Evolutionary conservation across 92 coral and sea anemone genomes (phyloP), one percentile per base, ranked within the genome.

Genomic region (Anthopleura xanthogrammica): DNA sequence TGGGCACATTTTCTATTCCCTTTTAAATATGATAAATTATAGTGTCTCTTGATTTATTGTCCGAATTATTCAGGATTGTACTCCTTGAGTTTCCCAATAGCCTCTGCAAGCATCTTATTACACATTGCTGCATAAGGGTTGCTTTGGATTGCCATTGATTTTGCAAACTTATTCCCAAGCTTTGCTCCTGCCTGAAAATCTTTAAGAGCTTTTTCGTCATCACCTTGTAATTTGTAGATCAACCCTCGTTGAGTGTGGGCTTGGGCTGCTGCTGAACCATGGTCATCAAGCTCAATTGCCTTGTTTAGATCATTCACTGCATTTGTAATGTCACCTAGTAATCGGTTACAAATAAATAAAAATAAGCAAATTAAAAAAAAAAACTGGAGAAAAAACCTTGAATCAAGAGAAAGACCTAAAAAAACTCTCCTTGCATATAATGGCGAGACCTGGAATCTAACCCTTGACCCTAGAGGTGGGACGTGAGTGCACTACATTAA

Each of bases 71-170:
- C 54, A 5, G 86, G 74, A 39, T 83, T 56, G 41, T 60, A 73
- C 50, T 87, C 88, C 48, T 50, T 79, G 16, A 90, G 88, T 77
- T 88, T 83, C 66, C 89, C 86, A 56, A 97, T 92, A n/a, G 99
- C 99, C 78, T 97, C 95, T 14, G 91, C 90, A 74, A 97, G 89
- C 99, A 97, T 97, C 79, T 87, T 91, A 83, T 97, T 97, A 41
- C 99, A 97, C 92, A 97, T 83, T n/a, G 99, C 99, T 55, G 99
- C 99, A 89, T 97, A 97, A n/a, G 99, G 97, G 74, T 97, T 97
- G 81, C 90, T 23, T 75, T 94, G 93, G 6, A 93, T 90, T 19
- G 96, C 94, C 98, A 94, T 90, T 6, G 95, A 85, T 77, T 94
- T 97, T 41, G 99, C 99, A 91, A 97, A 94, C 40, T 88, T 80